Conservation (phyloP, 2,888 invertebrate genomes). For the Ashinkailepas kermadecensis region DNA sequence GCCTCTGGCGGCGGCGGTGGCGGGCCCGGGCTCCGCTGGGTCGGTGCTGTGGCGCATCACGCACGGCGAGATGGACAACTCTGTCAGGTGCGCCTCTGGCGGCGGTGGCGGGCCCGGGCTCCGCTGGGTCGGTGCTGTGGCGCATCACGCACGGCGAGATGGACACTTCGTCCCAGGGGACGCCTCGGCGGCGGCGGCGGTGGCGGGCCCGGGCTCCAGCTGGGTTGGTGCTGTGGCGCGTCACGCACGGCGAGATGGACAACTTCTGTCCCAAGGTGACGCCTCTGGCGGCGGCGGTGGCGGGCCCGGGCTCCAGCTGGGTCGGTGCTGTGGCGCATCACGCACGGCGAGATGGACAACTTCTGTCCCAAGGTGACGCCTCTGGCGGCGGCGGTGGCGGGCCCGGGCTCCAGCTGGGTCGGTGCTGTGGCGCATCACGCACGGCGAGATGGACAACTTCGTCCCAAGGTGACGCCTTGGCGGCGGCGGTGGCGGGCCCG, state of each 20-base stretch:
- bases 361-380: constrained; percentile 71
- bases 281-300: constrained; percentile 67
- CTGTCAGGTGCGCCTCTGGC: constrained; percentile 69
- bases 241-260: constrained; percentile 81
- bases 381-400: constrained; percentile 71
- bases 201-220: constrained; percentile 46
- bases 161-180: constrained; percentile 76
- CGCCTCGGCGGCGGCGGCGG: constrained; percentile 65
- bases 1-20: constrained; percentile 67
- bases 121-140: constrained; percentile 62
- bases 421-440: constrained; percentile 80
- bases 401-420: too few relatives aligned
- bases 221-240: constrained; percentile 71
- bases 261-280: constrained; percentile 77
- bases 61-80: constrained; percentile 81
- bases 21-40: constrained; percentile 39
- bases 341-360: constrained; percentile 81
- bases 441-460: constrained; percentile 82
- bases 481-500: constrained; percentile 61
- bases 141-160: constrained; percentile 80
- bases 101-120: constrained; percentile 54
- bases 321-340: constrained; percentile 78
- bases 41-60: constrained; percentile 81
- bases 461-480: constrained; percentile 72
- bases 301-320: constrained; percentile 38